Evolutionary conservation across 2,888 invertebrate genomes (phyloP).

Genomic region (Timema podura): DNA sequence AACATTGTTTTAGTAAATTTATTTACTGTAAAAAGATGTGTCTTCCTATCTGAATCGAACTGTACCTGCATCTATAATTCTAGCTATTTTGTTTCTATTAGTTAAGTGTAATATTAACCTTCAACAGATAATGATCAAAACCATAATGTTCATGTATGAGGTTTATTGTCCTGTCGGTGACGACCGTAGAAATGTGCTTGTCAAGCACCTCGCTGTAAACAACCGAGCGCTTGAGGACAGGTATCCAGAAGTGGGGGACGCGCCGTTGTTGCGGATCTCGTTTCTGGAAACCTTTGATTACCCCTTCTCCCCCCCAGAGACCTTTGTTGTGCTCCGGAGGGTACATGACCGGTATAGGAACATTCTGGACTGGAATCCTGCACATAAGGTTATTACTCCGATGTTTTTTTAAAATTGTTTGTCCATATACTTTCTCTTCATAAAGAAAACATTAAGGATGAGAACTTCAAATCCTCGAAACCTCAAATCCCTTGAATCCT

Average conservation of each 20-base stretch:
- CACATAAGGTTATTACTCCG: conserved; percentile 17
- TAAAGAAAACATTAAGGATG: neutral
- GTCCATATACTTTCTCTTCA: neutral
- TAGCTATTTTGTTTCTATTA: no score
- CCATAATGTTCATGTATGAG: conserved; percentile 88
- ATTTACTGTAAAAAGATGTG: no score
- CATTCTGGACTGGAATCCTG: conserved; percentile 67
- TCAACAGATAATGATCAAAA: conserved; percentile 90
- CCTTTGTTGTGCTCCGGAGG: conserved; percentile 78
- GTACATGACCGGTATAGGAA: conserved; percentile 68
- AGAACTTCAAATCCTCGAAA: no score
- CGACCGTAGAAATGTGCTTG: conserved; percentile 72
- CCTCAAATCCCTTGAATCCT: no score
- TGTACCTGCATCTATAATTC: no score
- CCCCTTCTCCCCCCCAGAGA: conserved; percentile 95
- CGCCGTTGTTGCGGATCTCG: conserved; percentile 56
- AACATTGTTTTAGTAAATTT: no score
- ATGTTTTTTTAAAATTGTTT: neutral
- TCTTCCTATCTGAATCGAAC: no score
- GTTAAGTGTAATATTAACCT: conserved; percentile 48
- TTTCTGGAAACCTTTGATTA: conserved; percentile 82
- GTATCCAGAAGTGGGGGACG: conserved; percentile 85
- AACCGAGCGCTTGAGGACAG: conserved; percentile 70
- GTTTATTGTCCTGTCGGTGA: conserved; percentile 78
- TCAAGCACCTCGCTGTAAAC: conserved; percentile 89